Base-by-base conservation (phyloP, 1,140 invertebrate genomes). In the Drosophila nigrodunni region DNA sequence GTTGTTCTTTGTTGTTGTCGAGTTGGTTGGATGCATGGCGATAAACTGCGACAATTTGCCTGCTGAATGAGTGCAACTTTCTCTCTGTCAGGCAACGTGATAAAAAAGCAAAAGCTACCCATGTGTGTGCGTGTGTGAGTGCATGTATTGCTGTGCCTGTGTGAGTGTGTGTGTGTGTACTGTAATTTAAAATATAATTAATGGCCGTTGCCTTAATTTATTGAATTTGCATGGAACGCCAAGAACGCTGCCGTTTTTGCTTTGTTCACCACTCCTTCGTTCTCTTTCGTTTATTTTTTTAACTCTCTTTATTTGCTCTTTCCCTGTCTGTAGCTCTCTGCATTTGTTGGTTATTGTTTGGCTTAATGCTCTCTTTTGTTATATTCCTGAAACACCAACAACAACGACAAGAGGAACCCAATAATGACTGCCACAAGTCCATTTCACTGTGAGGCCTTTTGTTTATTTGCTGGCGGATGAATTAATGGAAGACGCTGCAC, bases 161-260 rank as follows among this genome's bases (percentile, higher is more conserved):
- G 11, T 75, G 39, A 18, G 69, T 72, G 59, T 72, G 74, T 47
- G 64, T 82, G 74, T 80, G 77, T 79, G 73, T 61, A 85, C 74
- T 89, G 85, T 87, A 89, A 89, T 89, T 89, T 89, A 89, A 89
- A 89, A 89, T 89, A 89, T 89, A 89, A 89, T 89, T 89, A 89
- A 89, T 89, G 85, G 85, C 80, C 86, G 80, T 80, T 78, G 77
- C 66, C 71, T 79, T 89, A 89, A 89, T 89, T 89, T 90, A 89
- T 89, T 89, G 85, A 89, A 89, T 89, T 90, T 89, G 78, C 85
- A 72, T 81, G 67, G 71, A 35, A 58, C 62, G 69, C 64, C 64
- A 74, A 59, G 55, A 72, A 50, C 60, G 80, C 71, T 75, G 80
- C 77, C 80, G 70, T 69, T 78, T 61, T 70, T 67, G 68, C 74